Evolutionary conservation across 2,797 vertebrate genomes (phyloP).

Genomic region (Rhadinocentrus ornatus): DNA sequence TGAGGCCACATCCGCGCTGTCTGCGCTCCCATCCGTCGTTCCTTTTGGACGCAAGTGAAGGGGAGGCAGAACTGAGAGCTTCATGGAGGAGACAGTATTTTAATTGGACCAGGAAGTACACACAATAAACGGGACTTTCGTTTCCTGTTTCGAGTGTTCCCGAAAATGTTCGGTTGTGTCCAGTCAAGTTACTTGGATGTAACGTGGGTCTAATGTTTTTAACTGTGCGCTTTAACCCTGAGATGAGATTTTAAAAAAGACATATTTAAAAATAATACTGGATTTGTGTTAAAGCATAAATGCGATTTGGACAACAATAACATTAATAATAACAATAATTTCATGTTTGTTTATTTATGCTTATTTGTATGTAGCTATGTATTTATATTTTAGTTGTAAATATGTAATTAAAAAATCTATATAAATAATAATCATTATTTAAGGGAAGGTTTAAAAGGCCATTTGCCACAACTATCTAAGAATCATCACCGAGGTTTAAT

Average conservation of each 20-base stretch:
- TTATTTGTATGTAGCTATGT: background rate
- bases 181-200: background rate
- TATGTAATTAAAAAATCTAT: background rate
- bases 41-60: slow-evolving; percentile 49
- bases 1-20: slow-evolving; percentile 54
- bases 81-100: slow-evolving; percentile 45
- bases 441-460: background rate
- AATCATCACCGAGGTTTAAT: background rate
- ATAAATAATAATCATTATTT: background rate
- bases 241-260: too few species aligned
- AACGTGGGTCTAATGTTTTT: too few species aligned
- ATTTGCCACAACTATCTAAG: background rate
- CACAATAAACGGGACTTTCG: slow-evolving; percentile 59
- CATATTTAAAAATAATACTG: too few species aligned
- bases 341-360: background rate
- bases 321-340: too few species aligned
- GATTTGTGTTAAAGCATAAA: too few species aligned
- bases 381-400: background rate
- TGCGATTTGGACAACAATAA: too few species aligned
- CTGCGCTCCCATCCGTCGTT: slow-evolving; percentile 60
- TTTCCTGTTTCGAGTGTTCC: slow-evolving; percentile 59
- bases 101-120: slow-evolving; percentile 78
- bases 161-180: slow-evolving; percentile 53
- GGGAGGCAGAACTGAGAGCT: slow-evolving; percentile 30
- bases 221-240: too few species aligned